Evolutionary conservation across 2,888 invertebrate species (phyloP).

Genomic region (Acleris sparsana): DNA sequence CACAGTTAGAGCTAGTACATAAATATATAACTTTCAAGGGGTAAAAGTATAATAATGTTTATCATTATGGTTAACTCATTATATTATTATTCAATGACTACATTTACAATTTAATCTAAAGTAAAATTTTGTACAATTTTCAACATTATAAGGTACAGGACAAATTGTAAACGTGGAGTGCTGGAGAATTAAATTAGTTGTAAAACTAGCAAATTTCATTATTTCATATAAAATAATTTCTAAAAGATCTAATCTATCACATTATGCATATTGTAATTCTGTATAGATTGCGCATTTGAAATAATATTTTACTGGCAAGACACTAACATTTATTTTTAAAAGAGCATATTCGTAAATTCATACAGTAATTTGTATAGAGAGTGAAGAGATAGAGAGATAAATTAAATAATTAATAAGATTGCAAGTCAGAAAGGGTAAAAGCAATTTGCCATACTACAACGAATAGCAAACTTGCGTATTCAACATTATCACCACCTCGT

Average conservation of each 20-base stretch:
- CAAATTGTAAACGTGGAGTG: constrained; percentile 43
- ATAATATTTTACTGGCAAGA: constrained; percentile 82
- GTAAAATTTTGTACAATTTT: constrained; percentile 75
- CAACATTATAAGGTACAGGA: constrained; percentile 52
- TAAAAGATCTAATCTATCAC: constrained; percentile 80
- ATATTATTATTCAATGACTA: constrained; percentile 60
- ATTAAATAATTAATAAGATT: constrained; percentile 49
- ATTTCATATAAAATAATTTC: constrained; percentile 51
- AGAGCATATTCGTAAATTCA: constrained; percentile 67
- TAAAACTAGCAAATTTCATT: constrained; percentile 56
- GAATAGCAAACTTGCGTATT: constrained; percentile 70
- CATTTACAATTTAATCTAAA: constrained; percentile 59
- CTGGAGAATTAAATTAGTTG: constrained; percentile 59
- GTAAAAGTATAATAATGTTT: constrained; percentile 61
- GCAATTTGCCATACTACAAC: constrained; percentile 77
- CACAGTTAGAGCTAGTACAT: constrained; percentile 76
- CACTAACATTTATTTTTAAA: constrained; percentile 63
- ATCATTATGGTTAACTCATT: constrained; percentile 70
- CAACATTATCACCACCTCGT: constrained; percentile 61
- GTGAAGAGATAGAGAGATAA: constrained; percentile 75
- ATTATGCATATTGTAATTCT: constrained; percentile 69
- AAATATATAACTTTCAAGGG: constrained; percentile 68
- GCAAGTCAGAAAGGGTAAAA: constrained; percentile 62
- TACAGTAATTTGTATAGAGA: constrained; percentile 74
- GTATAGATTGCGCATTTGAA: constrained; percentile 60